Base-by-base conservation (phyloP, 2,113 vertebrate species). In the Morone chrysops region DNA sequence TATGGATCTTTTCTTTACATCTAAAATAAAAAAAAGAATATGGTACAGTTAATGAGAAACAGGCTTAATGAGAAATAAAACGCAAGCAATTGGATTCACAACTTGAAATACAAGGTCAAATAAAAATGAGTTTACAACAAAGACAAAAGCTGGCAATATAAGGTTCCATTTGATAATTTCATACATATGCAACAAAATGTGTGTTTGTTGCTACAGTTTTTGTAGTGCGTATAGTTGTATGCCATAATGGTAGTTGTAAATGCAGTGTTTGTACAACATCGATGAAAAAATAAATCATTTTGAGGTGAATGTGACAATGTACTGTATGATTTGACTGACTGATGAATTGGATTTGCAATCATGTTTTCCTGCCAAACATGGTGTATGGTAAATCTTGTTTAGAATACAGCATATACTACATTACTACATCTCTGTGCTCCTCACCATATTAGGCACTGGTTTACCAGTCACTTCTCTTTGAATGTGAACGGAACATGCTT, bases 381-480 rank as follows among this genome's bases (percentile, higher is more conserved):
- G 12, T 47, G 31, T 43, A 10, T 61, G 38, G 65, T 53, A 54
- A 53, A 45, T 48, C 17, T 40, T 71, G 20, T 78, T 78, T 50
- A 38, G 41, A 25, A 80, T 20, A 38, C 20, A 53, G 22, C 43
- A 53, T 5, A 65, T 56, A 48, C 20, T 22, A 18, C 50, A 60
- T 38, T 22, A 56, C 14, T 51, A 50, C 25, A 60, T 65, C 22
- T 74, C 17, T 53, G 75, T 75, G n/a, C 2, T 31, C 59, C 75
- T 60, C 8, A 71, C 75, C 38, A 56, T 57, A 70, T 70, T 16
- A 70, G 73, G 62, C 38, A 17, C 11, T 56, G 51, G 18, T 82
- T 75, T 75, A 80, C 40, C 65, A 43, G n/a, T 84, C 41, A 38
- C 51, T 72, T 75, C 66, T 85, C 41, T 51, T 40, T 62, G 47